A percentile compares a stretch with the other conserved stretches of the same genome.
Conservation (phyloP, 2,113 vertebrate genomes). For the Nestor notabilis region DNA sequence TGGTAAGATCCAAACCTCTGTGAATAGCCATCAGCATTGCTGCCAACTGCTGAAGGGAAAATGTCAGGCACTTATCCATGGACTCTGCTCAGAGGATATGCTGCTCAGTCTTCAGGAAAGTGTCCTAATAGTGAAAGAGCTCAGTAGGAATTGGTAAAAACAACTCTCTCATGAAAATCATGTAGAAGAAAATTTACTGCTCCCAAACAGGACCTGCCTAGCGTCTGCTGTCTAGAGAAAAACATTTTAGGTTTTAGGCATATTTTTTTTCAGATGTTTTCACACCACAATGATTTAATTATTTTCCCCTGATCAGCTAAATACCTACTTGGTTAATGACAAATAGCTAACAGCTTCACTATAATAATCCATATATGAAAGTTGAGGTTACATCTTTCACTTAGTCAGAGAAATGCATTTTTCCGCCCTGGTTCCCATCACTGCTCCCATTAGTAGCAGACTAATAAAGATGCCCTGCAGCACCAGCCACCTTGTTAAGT, state of each 20-base stretch:
- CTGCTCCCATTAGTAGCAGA: constrained; percentile 1
- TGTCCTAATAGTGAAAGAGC: neutral
- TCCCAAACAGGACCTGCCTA: neutral
- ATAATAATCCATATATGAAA: constrained; percentile 23
- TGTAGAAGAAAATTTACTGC: neutral
- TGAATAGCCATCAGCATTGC: neutral
- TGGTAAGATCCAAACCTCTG: neutral
- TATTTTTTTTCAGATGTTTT: constrained; percentile 11
- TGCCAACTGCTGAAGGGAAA: neutral
- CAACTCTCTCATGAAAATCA: neutral
- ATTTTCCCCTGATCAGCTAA: constrained; percentile 22
- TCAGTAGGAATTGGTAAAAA: neutral
- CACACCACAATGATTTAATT: constrained; percentile 17
- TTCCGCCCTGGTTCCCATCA: neutral
- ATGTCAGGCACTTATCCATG: neutral
- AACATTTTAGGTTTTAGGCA: neutral
- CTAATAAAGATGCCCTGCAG: constrained; percentile 14
- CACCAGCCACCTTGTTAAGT: neutral
- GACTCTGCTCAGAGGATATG: neutral
- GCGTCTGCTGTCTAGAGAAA: neutral
- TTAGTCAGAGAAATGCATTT: constrained; percentile 24
- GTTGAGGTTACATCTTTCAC: constrained; percentile 11
- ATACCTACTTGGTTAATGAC: constrained; percentile 34
- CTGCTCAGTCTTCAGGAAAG: neutral
- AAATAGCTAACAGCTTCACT: constrained; percentile 28